Conservation (phyloP, 2,113 vertebrate genomes). For the Platanista minor region DNA sequence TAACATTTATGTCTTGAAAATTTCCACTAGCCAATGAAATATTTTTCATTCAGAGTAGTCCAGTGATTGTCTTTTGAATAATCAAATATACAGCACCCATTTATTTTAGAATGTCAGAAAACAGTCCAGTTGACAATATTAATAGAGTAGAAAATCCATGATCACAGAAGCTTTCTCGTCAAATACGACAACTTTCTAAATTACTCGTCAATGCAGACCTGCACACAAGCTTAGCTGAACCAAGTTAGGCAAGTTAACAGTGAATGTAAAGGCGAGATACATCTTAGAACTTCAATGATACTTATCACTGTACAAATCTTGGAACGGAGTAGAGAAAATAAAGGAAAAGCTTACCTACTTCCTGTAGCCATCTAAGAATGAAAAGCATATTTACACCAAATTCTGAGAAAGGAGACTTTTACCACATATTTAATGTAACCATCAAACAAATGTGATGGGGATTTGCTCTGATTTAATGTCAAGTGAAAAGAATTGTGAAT, state of each 20-base stretch:
- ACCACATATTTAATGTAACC: neutral
- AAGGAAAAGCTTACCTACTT: neutral
- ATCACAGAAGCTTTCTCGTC: constrained; percentile 64
- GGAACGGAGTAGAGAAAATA: neutral
- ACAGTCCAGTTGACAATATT: constrained; percentile 59
- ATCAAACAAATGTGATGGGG: neutral
- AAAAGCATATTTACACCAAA: neutral
- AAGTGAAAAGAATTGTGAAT: neutral
- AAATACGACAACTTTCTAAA: constrained; percentile 55
- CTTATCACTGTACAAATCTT: neutral
- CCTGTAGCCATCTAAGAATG: neutral
- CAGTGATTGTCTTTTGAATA: constrained; percentile 53
- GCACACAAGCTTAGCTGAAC: constrained; percentile 51
- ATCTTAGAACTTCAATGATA: neutral
- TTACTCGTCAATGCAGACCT: constrained; percentile 56
- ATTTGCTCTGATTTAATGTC: neutral
- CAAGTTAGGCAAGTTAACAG: constrained; percentile 62
- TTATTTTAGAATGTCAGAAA: constrained; percentile 73
- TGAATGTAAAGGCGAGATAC: neutral
- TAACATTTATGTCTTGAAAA: neutral
- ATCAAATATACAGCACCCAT: constrained; percentile 71
- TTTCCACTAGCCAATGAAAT: neutral
- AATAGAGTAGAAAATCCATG: constrained; percentile 67
- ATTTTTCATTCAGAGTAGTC: neutral
- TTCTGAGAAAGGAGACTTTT: neutral